phyloP scores from a whole-genome alignment of 2,888 invertebrate genomes.

The Hirtodrosophila cameraria region DNA sequence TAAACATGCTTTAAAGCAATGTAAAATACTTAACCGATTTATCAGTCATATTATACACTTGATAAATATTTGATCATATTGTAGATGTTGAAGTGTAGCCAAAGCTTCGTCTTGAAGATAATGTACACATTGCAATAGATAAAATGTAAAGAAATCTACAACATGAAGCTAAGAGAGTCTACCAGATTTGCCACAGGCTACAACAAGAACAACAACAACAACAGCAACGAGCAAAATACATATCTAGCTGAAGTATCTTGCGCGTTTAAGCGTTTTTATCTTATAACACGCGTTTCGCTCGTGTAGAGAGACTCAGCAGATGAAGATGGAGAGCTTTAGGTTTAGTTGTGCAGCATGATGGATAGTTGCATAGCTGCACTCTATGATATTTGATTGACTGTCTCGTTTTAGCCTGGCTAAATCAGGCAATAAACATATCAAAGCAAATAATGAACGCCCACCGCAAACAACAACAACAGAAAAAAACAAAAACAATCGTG shows the following conservation, averaged over 20 bases:
- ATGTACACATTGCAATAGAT: slow-evolving; percentile 13
- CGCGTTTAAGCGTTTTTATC: slow-evolving; percentile 75
- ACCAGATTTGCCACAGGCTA: slow-evolving; percentile 6
- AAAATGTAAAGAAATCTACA: slow-evolving; percentile 36
- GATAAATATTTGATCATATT: not conserved
- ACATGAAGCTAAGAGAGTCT: slow-evolving; percentile 24
- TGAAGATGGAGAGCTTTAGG: not conserved
- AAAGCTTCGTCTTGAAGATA: not conserved
- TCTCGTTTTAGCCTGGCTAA: not conserved
- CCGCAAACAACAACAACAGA: slow-evolving; percentile 17
- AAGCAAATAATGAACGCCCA: slow-evolving; percentile 56
- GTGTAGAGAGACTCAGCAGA: slow-evolving; percentile 27
- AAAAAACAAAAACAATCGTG: slow-evolving; percentile 5
- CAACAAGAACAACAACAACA: no score
- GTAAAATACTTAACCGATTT: no score
- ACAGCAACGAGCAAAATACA: slow-evolving; percentile 17
- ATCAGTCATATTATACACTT: no score
- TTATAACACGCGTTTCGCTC: slow-evolving; percentile 76
- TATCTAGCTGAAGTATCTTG: slow-evolving; percentile 47
- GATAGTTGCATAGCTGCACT: slow-evolving; percentile 12
- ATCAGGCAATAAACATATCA: slow-evolving; percentile 69
- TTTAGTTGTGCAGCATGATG: slow-evolving; percentile 21
- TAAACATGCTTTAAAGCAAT: no score
- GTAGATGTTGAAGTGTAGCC: not conserved
- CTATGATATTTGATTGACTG: slow-evolving; percentile 23